Evolutionary conservation across 1,140 invertebrate species (phyloP), one percentile per base, ranked within the genome.

Genomic region (Listronotus bonariensis): DNA sequence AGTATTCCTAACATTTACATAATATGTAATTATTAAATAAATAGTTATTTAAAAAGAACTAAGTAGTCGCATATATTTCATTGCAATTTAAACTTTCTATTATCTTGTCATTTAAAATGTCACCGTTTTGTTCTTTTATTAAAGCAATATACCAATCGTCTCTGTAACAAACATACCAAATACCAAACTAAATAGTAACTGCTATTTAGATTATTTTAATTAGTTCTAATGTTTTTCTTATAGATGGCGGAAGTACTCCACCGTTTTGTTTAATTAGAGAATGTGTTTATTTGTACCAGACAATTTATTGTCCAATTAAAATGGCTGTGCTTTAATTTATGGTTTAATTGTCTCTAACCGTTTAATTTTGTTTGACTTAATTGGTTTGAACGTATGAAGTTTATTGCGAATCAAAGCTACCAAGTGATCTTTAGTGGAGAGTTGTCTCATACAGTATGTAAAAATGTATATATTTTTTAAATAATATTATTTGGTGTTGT

Each of bases 141-240:
- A 26, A 26, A 5, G 20, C 5, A 26, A 26, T 26, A 26, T 26
- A 26, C 20, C 20, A 26, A 3, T 26, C 20, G 1, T 26, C 20
- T 26, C 20, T 26, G 20, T 26, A 26, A 26, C 20, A 26, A 26
- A 26, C 20, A 26, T 26, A 26, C 20, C 20, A 26, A 26, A 26
- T 26, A 5, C 20, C 20, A 26, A 26, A 53, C n/a, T 36, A 14
- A 32, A 14, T 17, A 12, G 32, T 36, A 14, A 31, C 20, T 14
- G 31, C 51, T 32, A 53, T 53, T 53, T 32, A 53, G 51, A 53
- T 53, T 53, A 53, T 53, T 53, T 53, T 53, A 53, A 53, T 53
- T 53, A 53, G 51, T 12, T 20, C 11, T n/a, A 14, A 15, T 36
- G 51, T 31, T 53, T 14, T 36, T 12, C n/a, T 31, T 36, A 53